Percentiles rank a stretch among this genome's conserved stretches.
phyloP scores from a whole-genome alignment of 37 sponge, comb jelly and placozoan genomes.

The Halichondria panicea region DNA sequence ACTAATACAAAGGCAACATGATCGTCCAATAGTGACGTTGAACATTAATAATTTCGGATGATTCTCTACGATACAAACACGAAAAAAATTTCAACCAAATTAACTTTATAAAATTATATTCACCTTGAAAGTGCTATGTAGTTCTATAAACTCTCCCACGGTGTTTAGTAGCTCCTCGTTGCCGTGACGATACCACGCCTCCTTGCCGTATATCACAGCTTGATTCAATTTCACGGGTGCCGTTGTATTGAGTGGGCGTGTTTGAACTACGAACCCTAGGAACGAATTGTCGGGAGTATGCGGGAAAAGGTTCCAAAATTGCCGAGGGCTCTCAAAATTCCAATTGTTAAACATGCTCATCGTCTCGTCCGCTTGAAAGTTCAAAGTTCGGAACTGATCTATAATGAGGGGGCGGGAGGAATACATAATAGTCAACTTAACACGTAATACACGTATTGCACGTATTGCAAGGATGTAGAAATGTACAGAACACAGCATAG shows the following conservation, averaged over 20 bases:
- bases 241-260: not conserved
- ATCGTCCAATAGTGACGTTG: too few relatives aligned
- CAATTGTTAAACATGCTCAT: constrained; percentile 40
- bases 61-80: too few relatives aligned
- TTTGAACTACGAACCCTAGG: constrained; percentile 61
- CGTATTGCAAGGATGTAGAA: too few relatives aligned
- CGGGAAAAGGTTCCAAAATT: constrained; percentile 83
- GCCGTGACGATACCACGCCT: constrained; percentile 39
- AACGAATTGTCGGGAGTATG: constrained; percentile 88
- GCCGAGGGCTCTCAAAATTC: constrained; percentile 65
- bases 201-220: constrained; percentile 77
- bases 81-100: too few relatives aligned
- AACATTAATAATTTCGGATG: too few relatives aligned
- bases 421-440: not conserved
- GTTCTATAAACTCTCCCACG: constrained; percentile 43
- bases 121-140: constrained; percentile 74
- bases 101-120: too few relatives aligned
- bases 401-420: not conserved
- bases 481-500: not conserved
- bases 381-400: constrained; percentile 56
- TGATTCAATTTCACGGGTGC: constrained; percentile 39
- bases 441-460: not conserved
- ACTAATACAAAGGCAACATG: too few relatives aligned
- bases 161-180: constrained; percentile 38
- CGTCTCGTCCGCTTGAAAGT: constrained; percentile 2